Conservation (phyloP, 2,888 invertebrate genomes). For the Liposcelis brunnea region DNA sequence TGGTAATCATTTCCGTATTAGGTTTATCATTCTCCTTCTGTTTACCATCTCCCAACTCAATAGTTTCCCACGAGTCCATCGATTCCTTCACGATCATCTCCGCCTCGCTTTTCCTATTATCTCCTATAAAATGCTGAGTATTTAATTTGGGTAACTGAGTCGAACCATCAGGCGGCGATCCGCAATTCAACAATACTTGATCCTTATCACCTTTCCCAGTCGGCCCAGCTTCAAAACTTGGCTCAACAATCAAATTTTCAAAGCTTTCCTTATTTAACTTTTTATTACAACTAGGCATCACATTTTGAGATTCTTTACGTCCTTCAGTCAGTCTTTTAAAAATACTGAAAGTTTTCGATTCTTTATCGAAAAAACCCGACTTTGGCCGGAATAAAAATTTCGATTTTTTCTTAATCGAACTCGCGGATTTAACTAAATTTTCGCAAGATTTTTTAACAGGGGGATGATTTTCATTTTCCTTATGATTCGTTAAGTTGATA, state of each 20-base stretch:
- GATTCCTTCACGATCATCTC: neutral
- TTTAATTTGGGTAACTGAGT: neutral
- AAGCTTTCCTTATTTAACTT: no score
- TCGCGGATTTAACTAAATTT: neutral
- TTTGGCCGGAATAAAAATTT: neutral
- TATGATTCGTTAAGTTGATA: neutral
- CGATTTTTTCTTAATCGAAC: neutral
- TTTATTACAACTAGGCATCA: neutral
- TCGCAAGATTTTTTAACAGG: neutral
- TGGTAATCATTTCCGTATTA: no score
- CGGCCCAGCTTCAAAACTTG: no score
- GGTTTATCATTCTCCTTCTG: neutral
- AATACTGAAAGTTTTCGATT: constrained; percentile 1
- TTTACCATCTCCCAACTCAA: neutral
- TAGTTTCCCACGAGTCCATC: neutral
- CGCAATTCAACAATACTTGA: neutral
- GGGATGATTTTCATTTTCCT: neutral
- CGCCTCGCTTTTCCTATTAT: neutral
- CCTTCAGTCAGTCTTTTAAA: neutral
- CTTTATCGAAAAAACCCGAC: neutral
- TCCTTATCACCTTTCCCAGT: neutral
- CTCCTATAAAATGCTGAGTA: neutral
- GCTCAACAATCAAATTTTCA: no score
- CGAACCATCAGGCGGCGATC: neutral
- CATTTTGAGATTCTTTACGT: constrained; percentile 1